Conservation (phyloP, 2,888 invertebrate genomes). For the Trissonchulus latispiculum region DNA sequence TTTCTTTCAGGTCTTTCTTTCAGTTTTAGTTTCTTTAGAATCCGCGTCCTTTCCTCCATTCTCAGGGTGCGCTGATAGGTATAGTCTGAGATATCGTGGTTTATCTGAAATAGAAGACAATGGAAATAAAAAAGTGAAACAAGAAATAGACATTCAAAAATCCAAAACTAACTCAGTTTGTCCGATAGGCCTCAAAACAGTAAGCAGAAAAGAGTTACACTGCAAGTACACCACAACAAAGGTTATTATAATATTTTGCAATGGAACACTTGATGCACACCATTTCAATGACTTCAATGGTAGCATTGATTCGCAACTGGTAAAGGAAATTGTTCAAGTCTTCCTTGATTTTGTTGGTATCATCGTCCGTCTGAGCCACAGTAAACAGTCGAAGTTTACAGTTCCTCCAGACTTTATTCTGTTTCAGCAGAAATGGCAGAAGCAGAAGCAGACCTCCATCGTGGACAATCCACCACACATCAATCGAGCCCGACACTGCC, state of each 20-base stretch:
- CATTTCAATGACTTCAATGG: constrained; percentile 99
- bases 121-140: too few relatives aligned
- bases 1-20: constrained; percentile 76
- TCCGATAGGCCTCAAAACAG: too few relatives aligned
- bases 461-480: constrained; percentile 93
- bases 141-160: too few relatives aligned
- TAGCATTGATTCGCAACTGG: constrained; percentile 82
- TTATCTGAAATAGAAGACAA: constrained; percentile 71
- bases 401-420: constrained; percentile 91
- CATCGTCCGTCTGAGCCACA: constrained; percentile 96
- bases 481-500: constrained; percentile 83
- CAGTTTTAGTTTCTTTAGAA: constrained; percentile 77
- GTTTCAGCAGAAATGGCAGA: constrained; percentile 59
- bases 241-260: too few relatives aligned
- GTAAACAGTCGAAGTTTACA: constrained; percentile 97
- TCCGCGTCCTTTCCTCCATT: constrained; percentile 98
- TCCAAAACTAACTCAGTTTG: too few relatives aligned
- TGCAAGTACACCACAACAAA: not conserved
- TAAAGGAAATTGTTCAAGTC: constrained; percentile 95
- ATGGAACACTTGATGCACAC: too few relatives aligned
- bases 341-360: constrained; percentile 98
- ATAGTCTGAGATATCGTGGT: constrained; percentile 95
- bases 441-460: constrained; percentile 97
- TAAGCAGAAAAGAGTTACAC: not conserved
- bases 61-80: constrained; percentile 94